Base-by-base conservation (phyloP, 2,113 vertebrate species). In the Sorex fumeus region DNA sequence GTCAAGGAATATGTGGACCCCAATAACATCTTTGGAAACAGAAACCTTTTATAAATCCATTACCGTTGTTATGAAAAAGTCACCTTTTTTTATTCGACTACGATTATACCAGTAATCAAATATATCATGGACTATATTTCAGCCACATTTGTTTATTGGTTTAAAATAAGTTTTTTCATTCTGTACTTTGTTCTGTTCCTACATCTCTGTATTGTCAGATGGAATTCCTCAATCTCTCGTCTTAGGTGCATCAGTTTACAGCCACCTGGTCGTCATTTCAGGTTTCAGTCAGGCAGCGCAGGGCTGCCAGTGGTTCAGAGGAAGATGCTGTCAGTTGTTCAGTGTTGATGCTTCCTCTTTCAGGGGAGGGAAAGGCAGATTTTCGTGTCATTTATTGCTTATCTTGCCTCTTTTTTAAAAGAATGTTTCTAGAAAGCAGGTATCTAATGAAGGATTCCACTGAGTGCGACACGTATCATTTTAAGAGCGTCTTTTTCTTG, bases 1-100 rank as follows among this genome's bases (percentile, higher is more conserved):
- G 98, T 99, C 96, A 99, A 99, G 96, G 98, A 99, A 94, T 99
- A 98, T 28, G 98, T 99, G 97, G 99, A 99, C 96, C 99, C 99
- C 89, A 97, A 98, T 88, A 99, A 99, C 97, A 99, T 99, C 97
- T 99, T 99, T 96, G 99, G 99, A 98, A 99, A 98, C 98, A 98
- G 98, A 97, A 99, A 99, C 96, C 99, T 99, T 98, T 98, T 99
- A 98, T 99, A 99, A 99, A 96, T 93, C 88, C 87, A 78, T 91
- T 95, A 91, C 95, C 95, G 62, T 97, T 94, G 80, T 96, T 95
- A 97, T 87, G 87, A 97, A 93, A 95, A 87, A 96, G 93, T 90
- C 88, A 95, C 91, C 93, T 95, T 92, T 88, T 97, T 95, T 92
- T 95, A 93, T 97, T 96, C 90, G 85, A 72, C 95, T 98, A 90